These are phyloP conservation scores for Sebastes oblongus DNA, from an alignment of 2,797 vertebrate species.

Conservation along the genomic window DNA sequence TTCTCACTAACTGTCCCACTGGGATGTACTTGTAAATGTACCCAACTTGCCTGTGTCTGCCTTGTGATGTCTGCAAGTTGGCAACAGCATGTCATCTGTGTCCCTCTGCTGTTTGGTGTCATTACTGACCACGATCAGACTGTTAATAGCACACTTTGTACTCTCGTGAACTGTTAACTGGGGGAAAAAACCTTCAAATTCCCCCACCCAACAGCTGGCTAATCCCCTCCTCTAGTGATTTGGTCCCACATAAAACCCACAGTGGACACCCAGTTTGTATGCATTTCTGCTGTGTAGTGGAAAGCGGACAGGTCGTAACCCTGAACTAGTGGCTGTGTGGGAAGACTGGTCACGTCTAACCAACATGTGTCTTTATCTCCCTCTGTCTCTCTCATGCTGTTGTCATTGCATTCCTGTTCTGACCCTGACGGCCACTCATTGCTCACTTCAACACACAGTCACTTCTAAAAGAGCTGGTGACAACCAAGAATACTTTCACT, in stretches of 20 bases:
- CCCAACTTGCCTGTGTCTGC: conserved; percentile 31
- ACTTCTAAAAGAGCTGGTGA: conserved; percentile 73
- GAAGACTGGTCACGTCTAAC: conserved; percentile 36
- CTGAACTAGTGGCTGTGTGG: conserved; percentile 40
- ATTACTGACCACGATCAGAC: conserved; percentile 32
- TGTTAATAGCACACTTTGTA: conserved; percentile 43
- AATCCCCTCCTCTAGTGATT: conserved; percentile 24
- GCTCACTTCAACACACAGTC: conserved; percentile 43
- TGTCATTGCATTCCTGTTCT: conserved; percentile 62
- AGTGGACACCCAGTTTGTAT: conserved; percentile 33
- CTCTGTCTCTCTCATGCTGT: conserved; percentile 25
- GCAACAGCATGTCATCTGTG: conserved; percentile 30
- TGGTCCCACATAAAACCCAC: conserved; percentile 19
- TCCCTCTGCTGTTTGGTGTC: conserved; percentile 24
- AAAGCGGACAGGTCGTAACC: conserved; percentile 64
- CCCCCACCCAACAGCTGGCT: conserved; percentile 54
- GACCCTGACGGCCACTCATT: conserved; percentile 55
- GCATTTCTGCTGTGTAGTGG: conserved; percentile 58
- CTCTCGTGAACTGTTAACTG: conserved; percentile 28
- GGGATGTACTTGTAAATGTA: conserved; percentile 29
- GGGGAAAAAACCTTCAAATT: conserved; percentile 7
- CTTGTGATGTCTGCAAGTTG: conserved; percentile 26
- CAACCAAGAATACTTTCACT: conserved; percentile 70
- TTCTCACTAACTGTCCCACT: conserved; percentile 8
- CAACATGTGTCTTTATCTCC: conserved; percentile 43